Conservation (phyloP, 2,113 vertebrate species). For the Cynoglossus semilaevis region DNA sequence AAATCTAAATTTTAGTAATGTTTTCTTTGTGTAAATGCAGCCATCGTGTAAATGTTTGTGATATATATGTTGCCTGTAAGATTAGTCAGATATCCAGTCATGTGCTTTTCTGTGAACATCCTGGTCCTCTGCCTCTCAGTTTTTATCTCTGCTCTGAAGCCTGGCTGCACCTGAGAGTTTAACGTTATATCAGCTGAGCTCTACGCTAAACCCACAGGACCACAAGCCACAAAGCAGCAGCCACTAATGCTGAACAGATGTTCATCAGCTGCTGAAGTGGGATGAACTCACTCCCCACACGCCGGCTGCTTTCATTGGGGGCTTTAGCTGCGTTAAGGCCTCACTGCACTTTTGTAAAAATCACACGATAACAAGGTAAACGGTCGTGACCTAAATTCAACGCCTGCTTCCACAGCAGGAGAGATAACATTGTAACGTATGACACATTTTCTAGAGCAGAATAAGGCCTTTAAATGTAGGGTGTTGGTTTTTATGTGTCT, state of each 20-base stretch:
- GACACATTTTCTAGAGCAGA: slow-evolving; percentile 21
- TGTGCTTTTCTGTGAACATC: slow-evolving; percentile 18
- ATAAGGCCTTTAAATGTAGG: slow-evolving; percentile 12
- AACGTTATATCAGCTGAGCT: slow-evolving; percentile 41
- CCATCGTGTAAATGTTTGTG: too few species aligned
- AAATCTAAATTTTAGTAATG: too few species aligned
- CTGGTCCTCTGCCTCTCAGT: neutral
- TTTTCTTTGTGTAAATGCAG: too few species aligned
- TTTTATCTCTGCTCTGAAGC: slow-evolving; percentile 15
- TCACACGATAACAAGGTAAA: slow-evolving; percentile 49
- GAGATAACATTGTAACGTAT: slow-evolving; percentile 18
- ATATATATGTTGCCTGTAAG: too few species aligned
- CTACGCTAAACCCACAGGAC: slow-evolving; percentile 36
- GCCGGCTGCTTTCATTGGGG: slow-evolving; percentile 41
- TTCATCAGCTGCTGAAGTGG: slow-evolving; percentile 58
- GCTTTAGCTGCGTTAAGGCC: slow-evolving; percentile 51
- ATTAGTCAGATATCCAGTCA: too few species aligned
- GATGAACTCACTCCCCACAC: slow-evolving; percentile 40
- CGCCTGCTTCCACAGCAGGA: slow-evolving; percentile 14
- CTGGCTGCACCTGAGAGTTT: slow-evolving; percentile 50
- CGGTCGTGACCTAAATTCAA: slow-evolving; percentile 51
- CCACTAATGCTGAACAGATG: slow-evolving; percentile 69
- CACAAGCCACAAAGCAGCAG: slow-evolving; percentile 47
- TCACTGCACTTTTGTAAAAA: slow-evolving; percentile 40
- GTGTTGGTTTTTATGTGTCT: slow-evolving; percentile 18